Evolutionary conservation across 2,113 vertebrate genomes (phyloP).

Genomic region (Pteropus alecto): DNA sequence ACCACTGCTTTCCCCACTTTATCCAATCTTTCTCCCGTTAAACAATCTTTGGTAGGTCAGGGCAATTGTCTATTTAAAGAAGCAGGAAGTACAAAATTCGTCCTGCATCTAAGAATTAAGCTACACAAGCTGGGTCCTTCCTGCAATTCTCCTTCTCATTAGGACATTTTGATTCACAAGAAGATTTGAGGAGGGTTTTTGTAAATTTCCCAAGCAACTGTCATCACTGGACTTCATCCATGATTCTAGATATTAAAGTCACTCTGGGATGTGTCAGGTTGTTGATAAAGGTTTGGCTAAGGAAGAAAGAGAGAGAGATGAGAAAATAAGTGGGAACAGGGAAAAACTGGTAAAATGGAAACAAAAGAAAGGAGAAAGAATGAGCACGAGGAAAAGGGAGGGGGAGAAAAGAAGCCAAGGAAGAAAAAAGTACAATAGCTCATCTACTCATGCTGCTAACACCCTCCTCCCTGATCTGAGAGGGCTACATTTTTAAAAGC

Average conservation of each 20-base stretch:
- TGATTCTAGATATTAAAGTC: slow-evolving; percentile 60
- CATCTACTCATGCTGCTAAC: slow-evolving; percentile 62
- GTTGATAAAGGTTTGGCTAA: slow-evolving; percentile 32
- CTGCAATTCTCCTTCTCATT: background rate
- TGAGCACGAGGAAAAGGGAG: background rate
- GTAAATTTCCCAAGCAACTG: slow-evolving; percentile 33
- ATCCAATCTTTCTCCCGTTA: background rate
- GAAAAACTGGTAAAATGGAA: background rate
- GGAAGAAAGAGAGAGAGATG: background rate
- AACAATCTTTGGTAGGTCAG: slow-evolving; percentile 17
- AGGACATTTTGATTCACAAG: slow-evolving; percentile 48
- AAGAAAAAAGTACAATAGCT: slow-evolving; percentile 57
- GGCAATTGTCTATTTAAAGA: slow-evolving; percentile 15
- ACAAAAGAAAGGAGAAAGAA: slow-evolving; percentile 40
- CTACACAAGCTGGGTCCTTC: background rate
- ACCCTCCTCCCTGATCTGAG: slow-evolving; percentile 73
- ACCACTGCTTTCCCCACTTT: background rate
- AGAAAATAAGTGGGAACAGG: background rate
- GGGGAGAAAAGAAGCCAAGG: background rate
- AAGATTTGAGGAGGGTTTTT: background rate
- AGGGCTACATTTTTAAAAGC: slow-evolving; percentile 81
- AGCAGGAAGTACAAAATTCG: background rate
- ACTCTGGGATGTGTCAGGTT: slow-evolving; percentile 36
- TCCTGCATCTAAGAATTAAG: background rate
- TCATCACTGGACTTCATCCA: background rate